Percentiles rank a stretch among this genome's conserved stretches.
Conservation (phyloP, 2,888 invertebrate species). For the Hermodice carunculata region DNA sequence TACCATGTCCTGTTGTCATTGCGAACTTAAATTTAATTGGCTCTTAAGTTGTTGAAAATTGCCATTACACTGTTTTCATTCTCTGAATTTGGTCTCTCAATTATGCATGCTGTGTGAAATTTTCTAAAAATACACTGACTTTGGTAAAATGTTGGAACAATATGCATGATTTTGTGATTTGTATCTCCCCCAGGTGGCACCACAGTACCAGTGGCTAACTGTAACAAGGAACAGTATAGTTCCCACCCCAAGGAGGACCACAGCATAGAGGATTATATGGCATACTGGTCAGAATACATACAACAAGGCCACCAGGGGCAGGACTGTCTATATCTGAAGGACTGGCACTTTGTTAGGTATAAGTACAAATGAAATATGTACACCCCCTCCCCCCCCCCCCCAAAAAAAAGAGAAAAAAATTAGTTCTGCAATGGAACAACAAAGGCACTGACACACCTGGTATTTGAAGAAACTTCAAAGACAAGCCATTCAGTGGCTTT, state of each 20-base stretch:
- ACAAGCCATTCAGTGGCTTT: no score
- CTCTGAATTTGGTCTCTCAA: no score
- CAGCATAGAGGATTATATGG: constrained; percentile 79
- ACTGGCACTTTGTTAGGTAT: constrained; percentile 84
- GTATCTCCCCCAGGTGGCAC: constrained; percentile 73
- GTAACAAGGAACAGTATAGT: constrained; percentile 80
- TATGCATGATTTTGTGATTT: background rate
- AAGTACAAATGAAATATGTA: background rate
- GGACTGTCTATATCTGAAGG: constrained; percentile 83
- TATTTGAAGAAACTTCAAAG: no score
- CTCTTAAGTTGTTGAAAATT: no score
- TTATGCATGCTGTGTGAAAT: no score
- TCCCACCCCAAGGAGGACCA: constrained; percentile 81
- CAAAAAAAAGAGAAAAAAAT: background rate
- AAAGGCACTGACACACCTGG: no score
- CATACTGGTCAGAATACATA: constrained; percentile 77
- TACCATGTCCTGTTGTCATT: no score
- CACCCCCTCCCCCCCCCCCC: background rate
- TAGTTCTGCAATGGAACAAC: no score
- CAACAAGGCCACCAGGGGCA: constrained; percentile 65
- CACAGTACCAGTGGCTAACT: constrained; percentile 85
- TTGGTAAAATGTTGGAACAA: no score
- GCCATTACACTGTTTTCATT: no score
- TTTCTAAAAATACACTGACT: no score
- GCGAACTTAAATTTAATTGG: no score